A percentile compares a stretch with the other conserved stretches of the same genome.
Evolutionary conservation across 1,140 invertebrate genomes (phyloP).

Genomic region (Micrasema longulum): DNA sequence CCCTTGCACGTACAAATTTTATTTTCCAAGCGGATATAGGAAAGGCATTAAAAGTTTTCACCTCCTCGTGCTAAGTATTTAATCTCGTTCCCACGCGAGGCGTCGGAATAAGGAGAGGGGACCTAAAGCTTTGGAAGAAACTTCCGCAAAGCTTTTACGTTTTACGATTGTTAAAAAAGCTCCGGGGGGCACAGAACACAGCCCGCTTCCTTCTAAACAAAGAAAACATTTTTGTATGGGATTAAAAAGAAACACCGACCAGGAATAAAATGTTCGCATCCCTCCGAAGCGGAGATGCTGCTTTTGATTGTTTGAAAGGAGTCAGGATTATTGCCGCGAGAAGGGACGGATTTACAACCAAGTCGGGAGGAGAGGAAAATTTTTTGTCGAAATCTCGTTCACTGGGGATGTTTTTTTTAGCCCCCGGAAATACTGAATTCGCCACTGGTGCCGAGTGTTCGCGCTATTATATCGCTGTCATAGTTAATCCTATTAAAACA

Average conservation of each 20-base stretch:
- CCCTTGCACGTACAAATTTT: constrained; percentile 52
- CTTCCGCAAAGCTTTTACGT: constrained; percentile 44
- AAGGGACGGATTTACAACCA: constrained; percentile 29
- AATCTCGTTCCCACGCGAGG: constrained; percentile 50
- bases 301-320: constrained; percentile 48
- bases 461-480: constrained; percentile 35
- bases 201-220: constrained; percentile 43
- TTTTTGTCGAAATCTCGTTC: constrained; percentile 1
- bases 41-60: constrained; percentile 53
- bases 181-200: constrained; percentile 35
- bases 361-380: not conserved
- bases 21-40: constrained; percentile 48
- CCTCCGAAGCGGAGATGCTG: constrained; percentile 10
- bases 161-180: constrained; percentile 51
- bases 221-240: constrained; percentile 52
- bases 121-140: constrained; percentile 39
- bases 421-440: constrained; percentile 10
- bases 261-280: constrained; percentile 49
- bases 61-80: constrained; percentile 49
- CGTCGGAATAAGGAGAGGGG: constrained; percentile 26
- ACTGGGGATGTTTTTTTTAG: constrained; percentile 4
- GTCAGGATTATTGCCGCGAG: constrained; percentile 39
- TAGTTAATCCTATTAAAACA: constrained; percentile 34
- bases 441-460: constrained; percentile 22
- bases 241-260: constrained; percentile 49